Base-by-base conservation (phyloP, 2,797 vertebrate species). In the Clarias fuscus region DNA sequence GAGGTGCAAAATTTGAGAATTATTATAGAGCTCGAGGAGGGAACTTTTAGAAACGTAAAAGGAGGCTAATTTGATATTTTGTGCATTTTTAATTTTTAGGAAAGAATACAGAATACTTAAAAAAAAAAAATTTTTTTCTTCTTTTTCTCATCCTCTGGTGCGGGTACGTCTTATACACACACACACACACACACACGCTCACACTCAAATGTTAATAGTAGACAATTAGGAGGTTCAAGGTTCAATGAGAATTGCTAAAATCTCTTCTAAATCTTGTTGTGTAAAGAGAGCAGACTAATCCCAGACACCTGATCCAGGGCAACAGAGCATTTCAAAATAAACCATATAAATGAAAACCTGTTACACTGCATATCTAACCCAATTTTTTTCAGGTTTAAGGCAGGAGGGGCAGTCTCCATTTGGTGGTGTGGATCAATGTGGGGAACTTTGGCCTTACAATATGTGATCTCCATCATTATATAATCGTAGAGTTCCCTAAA, bases 401-500 rank as follows among this genome's bases (percentile, higher is more conserved):
- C 76, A 84, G 75, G 83, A 72, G 76, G 37, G 88, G 84, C 84
- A 85, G 80, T 88, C 48, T 89, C 88, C 71, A 89, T 86, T 86
- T 87, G 61, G 72, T 40, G 65, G 5, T 37, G 14, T 71, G 65
- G 85, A 88, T 89, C 88, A 89, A 89, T 87, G 81, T 77, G 71
- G 20, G 43, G 83, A 89, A 86, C 76, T 89, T 78, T 86, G 85
- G 70, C 80, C 85, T 75, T 72, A 82, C 70, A 80, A 58, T 83
- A 64, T 84, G 62, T 86, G 67, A 90, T 80, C 85, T 83, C 83
- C 88, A 87, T 90, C 86, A 82, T 88, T 81, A 73, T 88, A 82
- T 88, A 89, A 90, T 89, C 83, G 86, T 70, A 86, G 84, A 84
- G 71, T 86, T 59, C 62, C 83, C 70, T 88, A 84, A 89, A 68